A percentile compares a stretch with the other conserved stretches of the same genome.
Conservation (phyloP, 1,140 invertebrate genomes). For the Amyelois transitella region DNA sequence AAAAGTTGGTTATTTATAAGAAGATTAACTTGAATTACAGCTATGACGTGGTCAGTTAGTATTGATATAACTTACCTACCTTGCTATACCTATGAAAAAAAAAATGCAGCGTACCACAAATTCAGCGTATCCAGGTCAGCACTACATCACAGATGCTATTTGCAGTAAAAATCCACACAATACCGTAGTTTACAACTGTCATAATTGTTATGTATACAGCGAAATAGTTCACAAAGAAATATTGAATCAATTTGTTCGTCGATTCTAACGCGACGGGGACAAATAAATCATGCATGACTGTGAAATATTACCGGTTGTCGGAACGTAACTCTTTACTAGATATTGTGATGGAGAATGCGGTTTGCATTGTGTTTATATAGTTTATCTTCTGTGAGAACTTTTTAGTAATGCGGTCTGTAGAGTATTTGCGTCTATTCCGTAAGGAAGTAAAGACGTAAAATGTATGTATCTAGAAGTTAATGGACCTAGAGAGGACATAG, state of each 20-base stretch:
- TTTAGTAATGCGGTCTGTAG: no score
- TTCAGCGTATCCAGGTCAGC: background rate
- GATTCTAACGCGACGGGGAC: background rate
- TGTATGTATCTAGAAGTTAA: no score
- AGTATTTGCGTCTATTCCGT: no score
- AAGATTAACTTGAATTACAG: no score
- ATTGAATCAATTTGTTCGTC: constrained; percentile 5
- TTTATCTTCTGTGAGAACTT: background rate
- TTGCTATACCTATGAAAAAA: no score
- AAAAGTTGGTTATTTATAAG: no score
- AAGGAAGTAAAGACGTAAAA: no score
- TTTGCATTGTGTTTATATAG: background rate
- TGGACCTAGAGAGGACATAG: no score
- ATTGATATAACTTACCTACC: no score
- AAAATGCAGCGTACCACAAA: background rate
- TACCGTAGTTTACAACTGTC: background rate
- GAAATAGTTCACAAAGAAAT: constrained; percentile 5
- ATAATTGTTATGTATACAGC: constrained; percentile 3
- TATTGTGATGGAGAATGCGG: background rate
- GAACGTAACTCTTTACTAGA: constrained; percentile 1
- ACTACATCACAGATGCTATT: background rate
- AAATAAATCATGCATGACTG: constrained; percentile 1
- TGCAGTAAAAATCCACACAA: background rate
- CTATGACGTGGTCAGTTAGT: no score
- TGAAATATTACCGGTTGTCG: background rate